Base-by-base conservation (phyloP, 2,888 invertebrate species). In the Ischnus inquisitorius region DNA sequence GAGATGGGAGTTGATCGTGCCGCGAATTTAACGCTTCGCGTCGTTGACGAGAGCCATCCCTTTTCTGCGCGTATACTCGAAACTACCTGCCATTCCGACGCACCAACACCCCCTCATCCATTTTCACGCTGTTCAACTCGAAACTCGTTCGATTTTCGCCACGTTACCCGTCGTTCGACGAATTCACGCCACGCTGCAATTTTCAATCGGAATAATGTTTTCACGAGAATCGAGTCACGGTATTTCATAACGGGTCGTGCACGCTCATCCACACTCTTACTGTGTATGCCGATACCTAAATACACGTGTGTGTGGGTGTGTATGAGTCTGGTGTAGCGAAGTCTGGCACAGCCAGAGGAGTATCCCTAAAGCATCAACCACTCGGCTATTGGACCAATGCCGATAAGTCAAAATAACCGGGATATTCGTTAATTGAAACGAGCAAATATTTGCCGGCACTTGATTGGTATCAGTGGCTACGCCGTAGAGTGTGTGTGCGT, bases 51-150 rank as follows among this genome's bases (percentile, higher is more conserved):
- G 69, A 74, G 62, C 16, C 60, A 60, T 67, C 67, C 62, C 67
- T 60, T 72, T 77, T 48, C 71, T 34, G 76, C 28, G 22, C 46
- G 14, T 60, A 60, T 39, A 68, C 54, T 54, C 54, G 54, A 54
- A 54, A 12, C 51, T 16, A 51, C 51, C 19, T 6, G 51, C 16
- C 8, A 19, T 51, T 12, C 19, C 39, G 22, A 25, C 28, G 43
- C 34, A 60, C 68, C 16, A 43, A 43, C 10, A 46, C 60, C 51
- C 51, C 43, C 64, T 41, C 41, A 54, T 62, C 51, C 19, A 25
- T 64, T 86, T 84, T 82, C 76, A 85, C 86, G 88, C 87, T 89
- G 89, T 88, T 88, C 62, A 79, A 65, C 28, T 79, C 46, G 46
- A 68, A 51, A 79, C 72, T 69, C 25, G 65, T 83, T 83, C 68